Evolutionary conservation across 2,888 invertebrate species (phyloP).

Genomic region (Eurytoma adleriae): DNA sequence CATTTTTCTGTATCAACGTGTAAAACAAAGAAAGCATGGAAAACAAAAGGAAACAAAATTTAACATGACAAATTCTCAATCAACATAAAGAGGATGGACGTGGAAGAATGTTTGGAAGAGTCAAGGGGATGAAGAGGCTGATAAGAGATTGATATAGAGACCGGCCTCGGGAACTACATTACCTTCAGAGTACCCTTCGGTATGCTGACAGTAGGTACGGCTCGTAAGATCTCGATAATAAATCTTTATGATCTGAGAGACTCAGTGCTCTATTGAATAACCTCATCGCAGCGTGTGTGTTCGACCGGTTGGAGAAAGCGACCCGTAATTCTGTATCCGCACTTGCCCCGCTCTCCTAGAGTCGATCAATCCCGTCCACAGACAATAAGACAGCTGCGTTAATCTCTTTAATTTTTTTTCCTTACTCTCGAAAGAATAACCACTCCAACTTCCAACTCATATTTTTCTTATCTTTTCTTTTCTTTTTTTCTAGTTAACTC

Average conservation of each 20-base stretch:
- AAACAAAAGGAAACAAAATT: neutral
- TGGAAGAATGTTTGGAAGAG: constrained; percentile 1
- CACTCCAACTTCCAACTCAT: constrained; percentile 62
- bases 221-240: constrained; percentile 75
- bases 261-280: constrained; percentile 56
- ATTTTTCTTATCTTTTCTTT: constrained; percentile 32
- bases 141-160: constrained; percentile 66
- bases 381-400: constrained; percentile 75
- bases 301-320: constrained; percentile 68
- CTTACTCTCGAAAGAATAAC: constrained; percentile 63
- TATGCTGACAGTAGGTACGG: constrained; percentile 74
- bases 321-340: constrained; percentile 67
- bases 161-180: constrained; percentile 77
- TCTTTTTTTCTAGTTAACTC: constrained; percentile 19
- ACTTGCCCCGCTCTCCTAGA: constrained; percentile 75
- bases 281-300: constrained; percentile 56
- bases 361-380: constrained; percentile 75
- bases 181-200: constrained; percentile 76
- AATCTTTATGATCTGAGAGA: constrained; percentile 70
- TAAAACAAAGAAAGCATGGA: neutral
- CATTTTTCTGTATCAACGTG: neutral
- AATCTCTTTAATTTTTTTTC: constrained; percentile 70
- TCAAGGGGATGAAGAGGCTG: constrained; percentile 14
- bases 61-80: neutral
- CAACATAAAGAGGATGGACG: neutral